Evolutionary conservation across 2,113 vertebrate genomes (phyloP), one percentile per base, ranked within the genome.

Genomic region (Indicator maculatus): DNA sequence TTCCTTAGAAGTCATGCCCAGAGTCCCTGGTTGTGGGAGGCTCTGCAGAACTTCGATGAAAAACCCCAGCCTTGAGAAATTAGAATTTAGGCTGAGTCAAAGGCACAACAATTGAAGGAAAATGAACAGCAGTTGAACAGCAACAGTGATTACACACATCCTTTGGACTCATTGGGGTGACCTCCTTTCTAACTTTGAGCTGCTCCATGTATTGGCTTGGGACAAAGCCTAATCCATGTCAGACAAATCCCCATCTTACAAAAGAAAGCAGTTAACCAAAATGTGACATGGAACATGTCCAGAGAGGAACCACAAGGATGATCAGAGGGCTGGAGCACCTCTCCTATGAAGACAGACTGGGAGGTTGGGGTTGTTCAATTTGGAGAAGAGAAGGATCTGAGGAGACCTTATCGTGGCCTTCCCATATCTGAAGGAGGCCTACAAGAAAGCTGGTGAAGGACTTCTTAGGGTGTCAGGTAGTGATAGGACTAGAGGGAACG

Each of bases 81-180:
- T 11, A 74, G 69, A 81, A 74, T 86, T 83, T 47, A 52, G 83
- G 52, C 76, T 83, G 65, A 91, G 72, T 80, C 56, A 83, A 80
- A 88, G 88, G 73, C 52, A 56, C 67, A 95, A 92, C 81, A 96
- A 93, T 74, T 71, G 93, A 65, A 96, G 92, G 92, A 93, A 96
- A 86, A 80, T 56, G 45, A 77, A 61, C 2, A 7, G 67, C 79
- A 83, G 63, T 0, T 30, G 67, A 67, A 69, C 4, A 0, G 47
- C 65, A 84, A 70, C 5, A 0, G 28, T 1, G 1, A 67, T 88
- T 86, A 94, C 95, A 93, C 88, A 93, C 41, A 91, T 94, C 88
- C 93, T 88, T 38, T 28, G 75, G 64, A 31, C 56, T 72, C 1
- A 0, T 5, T 18, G 11, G 20, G 65, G 71, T 24, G 67, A 76